Conservation (phyloP, 2,797 vertebrate genomes). For the Acrossocheilus wenchowensis region DNA sequence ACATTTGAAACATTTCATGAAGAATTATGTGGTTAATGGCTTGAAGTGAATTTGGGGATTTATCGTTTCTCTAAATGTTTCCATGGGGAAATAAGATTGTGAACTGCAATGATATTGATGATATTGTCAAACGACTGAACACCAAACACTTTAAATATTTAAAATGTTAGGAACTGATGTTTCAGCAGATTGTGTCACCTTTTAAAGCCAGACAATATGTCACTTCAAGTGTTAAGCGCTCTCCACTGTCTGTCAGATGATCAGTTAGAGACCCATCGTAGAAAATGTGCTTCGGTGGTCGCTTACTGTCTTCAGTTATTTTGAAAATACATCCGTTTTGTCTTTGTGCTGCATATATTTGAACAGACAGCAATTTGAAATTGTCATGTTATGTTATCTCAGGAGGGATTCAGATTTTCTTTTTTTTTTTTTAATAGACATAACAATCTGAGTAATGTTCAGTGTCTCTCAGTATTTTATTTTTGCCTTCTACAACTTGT, state of each 20-base stretch:
- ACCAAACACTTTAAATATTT: constrained; percentile 55
- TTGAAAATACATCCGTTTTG: not conserved
- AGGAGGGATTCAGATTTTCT: not conserved
- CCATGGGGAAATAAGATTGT: constrained; percentile 80
- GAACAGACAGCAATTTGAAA: not conserved
- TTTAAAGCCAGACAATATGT: constrained; percentile 52
- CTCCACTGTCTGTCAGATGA: constrained; percentile 16
- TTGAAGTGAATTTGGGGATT: constrained; percentile 59
- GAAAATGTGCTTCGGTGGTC: not conserved
- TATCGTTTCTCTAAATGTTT: constrained; percentile 76
- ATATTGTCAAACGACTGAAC: constrained; percentile 64
- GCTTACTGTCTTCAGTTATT: not conserved
- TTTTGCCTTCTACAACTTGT: constrained; percentile 24
- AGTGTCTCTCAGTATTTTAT: not conserved
- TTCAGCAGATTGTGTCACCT: constrained; percentile 48
- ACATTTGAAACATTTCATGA: constrained; percentile 15
- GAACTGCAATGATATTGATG: constrained; percentile 75
- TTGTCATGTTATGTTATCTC: constrained; percentile 19
- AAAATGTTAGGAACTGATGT: constrained; percentile 58
- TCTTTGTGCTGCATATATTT: not conserved
- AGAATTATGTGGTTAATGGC: constrained; percentile 12
- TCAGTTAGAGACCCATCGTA: not conserved
- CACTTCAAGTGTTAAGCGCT: not conserved
- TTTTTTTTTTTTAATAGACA: not conserved
- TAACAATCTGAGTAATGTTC: not conserved